Percentiles rank a stretch among this genome's conserved stretches.
Evolutionary conservation across 2,888 invertebrate genomes (phyloP).

Genomic region (Plutella xylostella): DNA sequence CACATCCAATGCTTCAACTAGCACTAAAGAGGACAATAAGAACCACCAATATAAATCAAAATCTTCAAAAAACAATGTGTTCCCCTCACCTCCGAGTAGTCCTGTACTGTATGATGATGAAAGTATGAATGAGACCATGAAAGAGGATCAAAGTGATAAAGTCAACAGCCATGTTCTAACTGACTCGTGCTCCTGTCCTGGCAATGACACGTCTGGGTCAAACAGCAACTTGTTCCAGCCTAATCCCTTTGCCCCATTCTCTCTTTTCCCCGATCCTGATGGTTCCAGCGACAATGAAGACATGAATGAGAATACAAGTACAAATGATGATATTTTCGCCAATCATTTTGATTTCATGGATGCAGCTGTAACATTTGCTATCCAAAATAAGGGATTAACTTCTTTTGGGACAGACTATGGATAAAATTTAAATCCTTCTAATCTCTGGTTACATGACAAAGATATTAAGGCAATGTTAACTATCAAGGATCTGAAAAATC

Average conservation of each 20-base stretch:
- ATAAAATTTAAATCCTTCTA: constrained; percentile 35
- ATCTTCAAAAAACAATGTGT: constrained; percentile 8
- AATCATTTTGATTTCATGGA: constrained; percentile 72
- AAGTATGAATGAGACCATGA: neutral
- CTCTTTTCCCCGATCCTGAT: constrained; percentile 18
- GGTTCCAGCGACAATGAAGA: constrained; percentile 26
- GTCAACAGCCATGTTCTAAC: too few relatives aligned
- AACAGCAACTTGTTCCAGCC: too few relatives aligned
- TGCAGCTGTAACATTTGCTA: constrained; percentile 80
- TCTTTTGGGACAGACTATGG: constrained; percentile 57
- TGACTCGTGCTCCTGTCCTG: too few relatives aligned
- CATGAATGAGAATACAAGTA: constrained; percentile 24
- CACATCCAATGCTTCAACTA: constrained; percentile 25
- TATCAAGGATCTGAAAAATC: neutral
- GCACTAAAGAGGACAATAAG: constrained; percentile 16
- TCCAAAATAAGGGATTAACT: constrained; percentile 78
- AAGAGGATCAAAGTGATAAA: neutral
- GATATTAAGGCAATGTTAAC: neutral
- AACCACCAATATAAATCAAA: constrained; percentile 10
- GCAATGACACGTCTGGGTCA: too few relatives aligned
- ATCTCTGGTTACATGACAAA: too few relatives aligned
- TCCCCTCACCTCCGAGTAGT: constrained; percentile 28
- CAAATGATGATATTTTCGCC: constrained; percentile 26
- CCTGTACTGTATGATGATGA: constrained; percentile 23
- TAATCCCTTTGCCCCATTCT: constrained; percentile 17